Evolutionary conservation across 2,113 vertebrate genomes (phyloP), one percentile per base, ranked within the genome.

Genomic region (Antigone vipio): DNA sequence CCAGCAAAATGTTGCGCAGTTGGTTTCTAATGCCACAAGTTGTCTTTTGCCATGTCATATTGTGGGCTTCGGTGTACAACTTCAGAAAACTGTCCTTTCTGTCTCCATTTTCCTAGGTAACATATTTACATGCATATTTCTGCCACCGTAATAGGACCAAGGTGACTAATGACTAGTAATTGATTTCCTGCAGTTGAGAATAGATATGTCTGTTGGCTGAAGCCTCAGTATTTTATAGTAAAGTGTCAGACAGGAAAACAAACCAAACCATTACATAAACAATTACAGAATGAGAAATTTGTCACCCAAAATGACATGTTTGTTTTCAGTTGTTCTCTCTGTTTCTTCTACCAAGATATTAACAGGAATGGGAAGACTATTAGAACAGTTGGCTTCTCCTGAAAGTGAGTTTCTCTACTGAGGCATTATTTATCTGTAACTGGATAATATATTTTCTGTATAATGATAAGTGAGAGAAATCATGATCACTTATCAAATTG

Each of bases 121-220:
- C 10, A 88, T 55, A 74, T 81, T 88, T 72, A 32, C 18, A 78
- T 26, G 47, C 18, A 53, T 82, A 56, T 78, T 85, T 49, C 23
- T 76, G 44, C 66, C 23, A 85, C 56, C 23, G 45, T 59, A 60
- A 84, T 42, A 72, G 58, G 47, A 85, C 23, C 69, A 72, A 88
- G 88, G 81, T 88, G 40, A 85, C 82, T 93, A 79, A 85, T 88
- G 77, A 75, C 58, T 40, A 64, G 35, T 64, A 94, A 92, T 88
- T 75, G 34, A 82, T 82, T 56, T 50, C 35, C 40, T 64, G 35
- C 44, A 82, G 23, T 67, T 68, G 30, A 64, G 58, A 82, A 68
- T n/a, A 82, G 59, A 66, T 50, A 52, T 52, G 18, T 26, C 44
- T 88, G 38, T 82, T 91, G 93, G 66, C 71, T 92, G 69, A 96